phyloP scores from a whole-genome alignment of 2,797 vertebrate genomes.

The Allobates femoralis region DNA sequence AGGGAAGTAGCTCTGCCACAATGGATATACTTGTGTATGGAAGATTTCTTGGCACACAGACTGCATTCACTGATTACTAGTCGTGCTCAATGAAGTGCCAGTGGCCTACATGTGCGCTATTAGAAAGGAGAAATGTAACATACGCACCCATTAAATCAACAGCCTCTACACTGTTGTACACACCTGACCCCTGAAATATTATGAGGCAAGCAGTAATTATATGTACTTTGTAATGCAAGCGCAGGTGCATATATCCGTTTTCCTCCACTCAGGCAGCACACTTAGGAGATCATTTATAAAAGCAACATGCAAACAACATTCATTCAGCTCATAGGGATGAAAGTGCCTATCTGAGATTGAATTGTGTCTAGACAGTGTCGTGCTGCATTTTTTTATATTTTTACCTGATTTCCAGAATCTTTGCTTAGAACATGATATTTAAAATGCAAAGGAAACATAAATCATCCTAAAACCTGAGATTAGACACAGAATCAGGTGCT shows the following conservation, averaged over 20 bases:
- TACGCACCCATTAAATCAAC: conserved; percentile 47
- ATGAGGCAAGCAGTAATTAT: conserved; percentile 3
- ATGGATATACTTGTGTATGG: conserved; percentile 57
- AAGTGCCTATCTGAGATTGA: neutral
- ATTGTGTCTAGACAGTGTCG: conserved; percentile 5
- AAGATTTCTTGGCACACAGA: conserved; percentile 43
- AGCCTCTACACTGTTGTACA: conserved; percentile 3
- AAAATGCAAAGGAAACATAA: neutral
- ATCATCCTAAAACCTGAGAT: neutral
- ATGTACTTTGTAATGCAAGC: conserved; percentile 13
- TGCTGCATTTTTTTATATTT: neutral
- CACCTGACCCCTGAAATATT: conserved; percentile 32
- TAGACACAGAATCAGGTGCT: neutral
- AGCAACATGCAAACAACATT: neutral
- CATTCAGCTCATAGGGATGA: neutral
- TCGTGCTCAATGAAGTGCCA: conserved; percentile 38
- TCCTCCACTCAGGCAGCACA: neutral
- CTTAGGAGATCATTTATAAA: neutral
- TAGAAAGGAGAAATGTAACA: neutral
- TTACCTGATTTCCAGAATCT: neutral
- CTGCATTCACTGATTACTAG: conserved; percentile 6
- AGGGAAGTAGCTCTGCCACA: conserved; percentile 56
- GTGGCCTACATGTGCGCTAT: conserved; percentile 4
- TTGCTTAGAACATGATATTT: neutral
- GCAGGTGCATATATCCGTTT: conserved; percentile 18